Base-by-base conservation (phyloP, 2,113 vertebrate genomes). In the Psittacara wagleri region DNA sequence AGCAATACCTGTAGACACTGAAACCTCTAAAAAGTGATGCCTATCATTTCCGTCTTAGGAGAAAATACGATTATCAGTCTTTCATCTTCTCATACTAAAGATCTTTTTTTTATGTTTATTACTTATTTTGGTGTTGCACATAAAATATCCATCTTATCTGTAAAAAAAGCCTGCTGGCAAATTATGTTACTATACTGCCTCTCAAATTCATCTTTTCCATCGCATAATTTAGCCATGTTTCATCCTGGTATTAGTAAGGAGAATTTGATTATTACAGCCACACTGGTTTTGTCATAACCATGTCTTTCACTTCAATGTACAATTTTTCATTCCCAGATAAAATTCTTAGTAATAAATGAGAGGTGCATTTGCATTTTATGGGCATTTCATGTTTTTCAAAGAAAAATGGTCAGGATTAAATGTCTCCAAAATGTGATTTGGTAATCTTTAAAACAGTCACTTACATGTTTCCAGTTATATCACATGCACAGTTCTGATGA, bases 341-440 rank as follows among this genome's bases (percentile, higher is more conserved):
- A 88, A 9, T 10, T 78, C 19, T n/a, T 59, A 55, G 5, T 20
- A 55, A 22, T 59, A 87, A 72, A 17, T 62, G 31, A 92, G 81
- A 39, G 1, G 6, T 49, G 9, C 3, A 37, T 70, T 81, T 82
- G 13, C 11, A 68, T 82, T 72, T 90, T 59, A 39, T 29, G 3
- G 1, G 4, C n/a, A 20, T 54, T 77, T n/a, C 2, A 1, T n/a
- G 43, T 29, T 33, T 59, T 43, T 22, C 0, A 2, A 46, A 54
- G 29, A 9, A 83, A 77, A 76, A 62, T 20, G 0, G 7, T 46
- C 24, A 70, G 33, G 4, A 27, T 64, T 86, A 70, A 11, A 43
- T 37, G 6, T 63, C 25, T 63, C 12, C 6, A 43, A 66, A 44
- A 27, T 67, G 16, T 64, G 19, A 35, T 51, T 28, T 70, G 24